Evolutionary conservation across 2,113 vertebrate species (phyloP).

Genomic region (Merops nubicus): DNA sequence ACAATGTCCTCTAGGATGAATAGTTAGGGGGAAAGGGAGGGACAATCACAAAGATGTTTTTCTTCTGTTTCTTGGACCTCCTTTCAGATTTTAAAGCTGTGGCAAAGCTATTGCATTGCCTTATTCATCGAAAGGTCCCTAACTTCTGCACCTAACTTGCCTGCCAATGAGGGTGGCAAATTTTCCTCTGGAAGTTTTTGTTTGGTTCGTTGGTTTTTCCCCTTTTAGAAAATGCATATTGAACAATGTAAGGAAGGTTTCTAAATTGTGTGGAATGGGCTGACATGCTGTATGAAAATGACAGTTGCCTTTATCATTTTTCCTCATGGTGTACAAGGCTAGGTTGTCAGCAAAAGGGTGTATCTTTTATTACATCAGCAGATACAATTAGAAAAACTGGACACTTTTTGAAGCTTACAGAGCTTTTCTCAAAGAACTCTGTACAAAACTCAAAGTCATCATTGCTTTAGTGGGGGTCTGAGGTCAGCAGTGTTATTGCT

Average conservation of each 20-base stretch:
- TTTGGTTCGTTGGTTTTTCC: neutral
- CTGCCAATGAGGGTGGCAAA: neutral
- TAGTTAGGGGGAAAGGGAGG: neutral
- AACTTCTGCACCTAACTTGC: neutral
- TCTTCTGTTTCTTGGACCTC: neutral
- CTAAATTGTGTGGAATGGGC: fast-evolving
- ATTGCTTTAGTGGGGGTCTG: fast-evolving
- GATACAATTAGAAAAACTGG: neutral
- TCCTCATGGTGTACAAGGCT: neutral
- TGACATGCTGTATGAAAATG: fast-evolving
- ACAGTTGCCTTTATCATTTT: fast-evolving
- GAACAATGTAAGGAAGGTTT: fast-evolving
- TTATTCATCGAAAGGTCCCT: neutral
- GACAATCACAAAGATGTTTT: neutral
- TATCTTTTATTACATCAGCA: neutral
- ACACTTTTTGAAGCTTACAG: neutral
- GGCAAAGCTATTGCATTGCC: neutral
- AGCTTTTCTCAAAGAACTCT: neutral
- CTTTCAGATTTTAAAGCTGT: neutral
- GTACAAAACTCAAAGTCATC: neutral
- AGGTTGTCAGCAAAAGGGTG: neutral
- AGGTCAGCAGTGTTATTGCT: neutral
- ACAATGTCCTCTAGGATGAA: conserved; percentile 18
- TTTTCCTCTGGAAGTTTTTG: neutral
- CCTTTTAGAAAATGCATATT: fast-evolving